Percentiles rank a stretch among this genome's conserved stretches.
phyloP scores from a whole-genome alignment of 2,888 invertebrate species.

The Mellilla xanthometata region DNA sequence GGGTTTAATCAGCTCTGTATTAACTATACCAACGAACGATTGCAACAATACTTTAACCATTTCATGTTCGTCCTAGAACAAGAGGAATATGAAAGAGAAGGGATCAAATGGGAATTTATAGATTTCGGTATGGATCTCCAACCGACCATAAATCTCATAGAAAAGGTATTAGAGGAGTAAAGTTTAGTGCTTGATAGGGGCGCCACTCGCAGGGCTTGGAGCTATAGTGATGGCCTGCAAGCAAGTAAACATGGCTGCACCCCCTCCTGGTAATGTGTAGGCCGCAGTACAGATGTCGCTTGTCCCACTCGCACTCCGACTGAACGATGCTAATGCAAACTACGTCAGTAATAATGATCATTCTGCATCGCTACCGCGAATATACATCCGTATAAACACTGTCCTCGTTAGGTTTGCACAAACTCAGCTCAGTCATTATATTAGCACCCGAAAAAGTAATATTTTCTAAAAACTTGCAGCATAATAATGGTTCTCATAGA shows the following conservation, averaged over 20 bases:
- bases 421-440: background rate
- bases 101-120: slow-evolving; percentile 95
- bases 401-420: slow-evolving; percentile 32
- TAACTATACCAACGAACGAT: slow-evolving; percentile 97
- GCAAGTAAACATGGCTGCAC: slow-evolving; percentile 53
- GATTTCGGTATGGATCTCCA: slow-evolving; percentile 98
- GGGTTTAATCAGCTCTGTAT: slow-evolving; percentile 98
- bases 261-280: slow-evolving; percentile 43
- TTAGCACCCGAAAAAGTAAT: background rate
- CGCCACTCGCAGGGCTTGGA: slow-evolving; percentile 61
- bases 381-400: slow-evolving; percentile 34
- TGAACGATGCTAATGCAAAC: slow-evolving; percentile 45
- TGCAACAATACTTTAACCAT: slow-evolving; percentile 98
- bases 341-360: slow-evolving; percentile 25
- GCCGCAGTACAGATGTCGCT: slow-evolving; percentile 43
- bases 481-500: slow-evolving; percentile 10
- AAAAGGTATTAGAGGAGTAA: slow-evolving; percentile 87
- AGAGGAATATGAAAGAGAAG: slow-evolving; percentile 96
- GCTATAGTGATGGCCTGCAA: slow-evolving; percentile 58
- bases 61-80: slow-evolving; percentile 98
- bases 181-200: slow-evolving; percentile 55
- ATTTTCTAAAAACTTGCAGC: slow-evolving; percentile 5
- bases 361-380: slow-evolving; percentile 41
- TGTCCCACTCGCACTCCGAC: slow-evolving; percentile 42
- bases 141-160: slow-evolving; percentile 94